These are phyloP conservation scores for Drosophila nebulosa DNA, from an alignment of 1,140 invertebrate species.

Conservation along the genomic window DNA sequence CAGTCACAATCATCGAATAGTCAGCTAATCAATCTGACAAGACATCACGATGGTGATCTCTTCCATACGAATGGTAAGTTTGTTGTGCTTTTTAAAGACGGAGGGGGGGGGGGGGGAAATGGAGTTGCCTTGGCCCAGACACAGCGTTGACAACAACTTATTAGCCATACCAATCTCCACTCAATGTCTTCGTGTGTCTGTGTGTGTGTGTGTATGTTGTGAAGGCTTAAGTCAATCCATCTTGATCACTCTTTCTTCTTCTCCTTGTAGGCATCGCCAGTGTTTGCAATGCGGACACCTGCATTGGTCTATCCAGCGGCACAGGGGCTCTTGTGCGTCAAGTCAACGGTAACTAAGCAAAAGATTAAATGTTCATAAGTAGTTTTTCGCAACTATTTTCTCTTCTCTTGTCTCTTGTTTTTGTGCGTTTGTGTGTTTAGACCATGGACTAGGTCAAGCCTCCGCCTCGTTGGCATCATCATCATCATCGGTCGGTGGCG, in stretches of 20 bases:
- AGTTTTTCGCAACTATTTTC: too few relatives aligned
- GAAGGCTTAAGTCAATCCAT: slow-evolving; percentile 64
- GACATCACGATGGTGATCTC: slow-evolving; percentile 84
- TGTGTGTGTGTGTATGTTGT: slow-evolving; percentile 38
- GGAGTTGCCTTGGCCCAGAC: slow-evolving; percentile 25
- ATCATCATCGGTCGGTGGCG: too few relatives aligned
- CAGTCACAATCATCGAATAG: slow-evolving; percentile 51
- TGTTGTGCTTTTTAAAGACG: too few relatives aligned
- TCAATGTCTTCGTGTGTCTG: neutral
- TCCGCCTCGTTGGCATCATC: slow-evolving; percentile 41
- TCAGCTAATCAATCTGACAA: slow-evolving; percentile 81
- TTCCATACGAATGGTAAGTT: slow-evolving; percentile 83
- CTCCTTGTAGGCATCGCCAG: slow-evolving; percentile 48
- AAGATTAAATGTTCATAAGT: slow-evolving; percentile 13
- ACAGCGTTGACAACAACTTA: slow-evolving; percentile 62
- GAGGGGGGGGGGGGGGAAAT: neutral
- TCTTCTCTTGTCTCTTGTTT: neutral
- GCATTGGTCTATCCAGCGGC: slow-evolving; percentile 83
- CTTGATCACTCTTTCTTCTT: slow-evolving; percentile 24
- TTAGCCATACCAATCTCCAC: slow-evolving; percentile 47
- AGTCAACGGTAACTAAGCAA: slow-evolving; percentile 60
- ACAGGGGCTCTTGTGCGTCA: slow-evolving; percentile 78
- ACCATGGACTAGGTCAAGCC: slow-evolving; percentile 48
- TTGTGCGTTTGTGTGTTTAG: too few relatives aligned
- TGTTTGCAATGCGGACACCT: slow-evolving; percentile 81